A percentile compares a stretch with the other conserved stretches of the same genome.
Conservation (phyloP, 2,888 invertebrate genomes). For the Muschampia plurimacula region DNA sequence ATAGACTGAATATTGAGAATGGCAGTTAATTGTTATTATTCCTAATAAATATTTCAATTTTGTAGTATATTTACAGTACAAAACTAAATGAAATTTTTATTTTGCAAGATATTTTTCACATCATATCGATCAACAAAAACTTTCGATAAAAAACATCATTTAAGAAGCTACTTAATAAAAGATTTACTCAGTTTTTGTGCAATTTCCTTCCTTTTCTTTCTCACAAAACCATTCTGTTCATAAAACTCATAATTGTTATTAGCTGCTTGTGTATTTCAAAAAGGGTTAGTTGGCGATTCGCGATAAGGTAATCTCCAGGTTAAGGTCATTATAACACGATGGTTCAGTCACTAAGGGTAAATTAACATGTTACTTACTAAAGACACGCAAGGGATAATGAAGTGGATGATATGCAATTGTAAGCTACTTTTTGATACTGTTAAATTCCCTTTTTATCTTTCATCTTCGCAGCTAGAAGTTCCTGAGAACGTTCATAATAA, state of each 20-base stretch:
- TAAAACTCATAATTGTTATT: slow-evolving; percentile 3
- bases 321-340: slow-evolving; percentile 21
- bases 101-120: neutral
- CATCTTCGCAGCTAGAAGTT: too few species aligned
- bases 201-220: neutral
- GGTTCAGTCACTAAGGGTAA: neutral
- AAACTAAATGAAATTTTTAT: neutral
- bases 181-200: neutral
- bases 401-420: slow-evolving; percentile 8
- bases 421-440: neutral
- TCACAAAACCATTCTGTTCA: neutral
- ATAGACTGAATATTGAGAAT: too few species aligned
- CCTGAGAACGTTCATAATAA: too few species aligned
- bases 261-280: slow-evolving; percentile 5
- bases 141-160: neutral
- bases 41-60: too few species aligned
- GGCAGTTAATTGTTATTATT: too few species aligned
- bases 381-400: slow-evolving; percentile 14
- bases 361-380: slow-evolving; percentile 16
- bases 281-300: slow-evolving; percentile 5
- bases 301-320: slow-evolving; percentile 16
- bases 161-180: neutral
- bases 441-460: neutral
- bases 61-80: too few species aligned
- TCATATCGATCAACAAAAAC: neutral